Evolutionary conservation across 2,113 vertebrate genomes (phyloP).

Genomic region (Hirundichthys speculiger): DNA sequence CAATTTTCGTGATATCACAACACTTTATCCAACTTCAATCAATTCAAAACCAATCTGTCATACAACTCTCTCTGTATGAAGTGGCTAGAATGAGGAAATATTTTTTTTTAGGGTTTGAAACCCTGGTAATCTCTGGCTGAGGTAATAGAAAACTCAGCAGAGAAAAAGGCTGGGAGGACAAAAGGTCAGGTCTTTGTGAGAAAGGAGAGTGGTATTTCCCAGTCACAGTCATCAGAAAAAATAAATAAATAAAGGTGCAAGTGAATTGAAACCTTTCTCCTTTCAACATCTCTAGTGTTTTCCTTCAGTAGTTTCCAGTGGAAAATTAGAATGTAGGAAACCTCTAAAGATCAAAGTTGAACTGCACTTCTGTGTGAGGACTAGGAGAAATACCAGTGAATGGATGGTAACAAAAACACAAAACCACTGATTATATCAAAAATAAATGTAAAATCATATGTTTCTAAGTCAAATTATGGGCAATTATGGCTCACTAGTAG

Average conservation of each 20-base stretch:
- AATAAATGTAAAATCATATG: background rate
- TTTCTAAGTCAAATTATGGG: constrained; percentile 6
- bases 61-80: background rate
- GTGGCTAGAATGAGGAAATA: constrained; percentile 26
- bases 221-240: constrained; percentile 1
- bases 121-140: constrained; percentile 24
- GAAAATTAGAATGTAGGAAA: background rate
- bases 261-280: constrained; percentile 9
- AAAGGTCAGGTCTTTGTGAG: constrained; percentile 48
- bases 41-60: background rate
- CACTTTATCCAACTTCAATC: background rate
- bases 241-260: background rate
- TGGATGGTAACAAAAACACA: background rate
- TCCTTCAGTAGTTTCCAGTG: background rate
- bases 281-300: background rate
- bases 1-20: background rate
- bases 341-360: background rate
- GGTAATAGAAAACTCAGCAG: constrained; percentile 48
- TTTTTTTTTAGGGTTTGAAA: constrained; percentile 52
- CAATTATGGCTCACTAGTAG: constrained; percentile 6
- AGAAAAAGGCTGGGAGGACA: constrained; percentile 10
- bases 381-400: background rate
- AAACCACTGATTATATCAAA: background rate
- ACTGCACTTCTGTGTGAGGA: background rate
- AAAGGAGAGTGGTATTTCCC: constrained; percentile 37